These are phyloP conservation scores for Mizuhopecten yessoensis DNA, from an alignment of 1,140 invertebrate species.

Conservation along the genomic window DNA sequence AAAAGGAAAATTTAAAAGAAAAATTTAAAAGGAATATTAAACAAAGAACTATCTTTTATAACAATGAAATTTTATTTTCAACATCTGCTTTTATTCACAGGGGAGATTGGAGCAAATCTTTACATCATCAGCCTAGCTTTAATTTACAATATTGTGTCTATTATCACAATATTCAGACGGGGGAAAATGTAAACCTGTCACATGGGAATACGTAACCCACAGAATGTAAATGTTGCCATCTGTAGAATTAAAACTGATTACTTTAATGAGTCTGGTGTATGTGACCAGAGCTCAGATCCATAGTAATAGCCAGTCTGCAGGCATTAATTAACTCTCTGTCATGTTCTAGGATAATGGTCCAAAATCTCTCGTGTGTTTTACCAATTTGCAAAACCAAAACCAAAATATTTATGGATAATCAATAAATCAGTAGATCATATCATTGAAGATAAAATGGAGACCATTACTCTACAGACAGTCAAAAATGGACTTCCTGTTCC, in stretches of 20 bases:
- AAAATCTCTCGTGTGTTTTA: slow-evolving; percentile 24
- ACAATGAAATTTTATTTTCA: neutral
- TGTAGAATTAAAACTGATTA: neutral
- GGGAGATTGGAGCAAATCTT: neutral
- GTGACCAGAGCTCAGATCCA: neutral
- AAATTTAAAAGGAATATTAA: neutral
- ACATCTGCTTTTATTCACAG: slow-evolving; percentile 18
- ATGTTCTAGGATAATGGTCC: neutral
- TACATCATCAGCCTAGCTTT: slow-evolving; percentile 24
- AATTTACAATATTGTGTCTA: neutral
- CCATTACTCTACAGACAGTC: slow-evolving; percentile 16
- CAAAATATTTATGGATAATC: neutral
- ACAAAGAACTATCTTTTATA: neutral
- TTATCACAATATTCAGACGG: neutral
- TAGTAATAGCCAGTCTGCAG: neutral
- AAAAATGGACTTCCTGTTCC: slow-evolving; percentile 31
- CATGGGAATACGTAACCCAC: neutral
- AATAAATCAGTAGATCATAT: slow-evolving; percentile 40
- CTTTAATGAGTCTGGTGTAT: slow-evolving; percentile 19
- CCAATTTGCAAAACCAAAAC: neutral
- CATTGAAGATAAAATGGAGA: neutral
- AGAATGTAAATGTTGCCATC: neutral
- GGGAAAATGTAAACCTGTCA: neutral
- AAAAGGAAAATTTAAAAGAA: neutral
- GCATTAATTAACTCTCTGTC: slow-evolving; percentile 18